Evolutionary conservation across 2,113 vertebrate species (phyloP).

Genomic region (Pygathrix nemaeus): DNA sequence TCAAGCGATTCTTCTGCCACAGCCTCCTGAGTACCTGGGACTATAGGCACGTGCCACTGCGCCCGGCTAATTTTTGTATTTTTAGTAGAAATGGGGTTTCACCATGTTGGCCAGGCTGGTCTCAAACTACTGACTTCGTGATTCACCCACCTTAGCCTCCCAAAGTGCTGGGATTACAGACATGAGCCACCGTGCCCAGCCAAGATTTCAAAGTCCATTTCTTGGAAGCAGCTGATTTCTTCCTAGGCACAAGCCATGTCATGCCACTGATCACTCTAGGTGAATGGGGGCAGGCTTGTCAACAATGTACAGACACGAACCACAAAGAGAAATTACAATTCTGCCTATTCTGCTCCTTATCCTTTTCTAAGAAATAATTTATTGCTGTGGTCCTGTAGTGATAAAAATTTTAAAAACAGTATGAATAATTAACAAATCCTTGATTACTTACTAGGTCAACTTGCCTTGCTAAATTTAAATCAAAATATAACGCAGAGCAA

Average conservation of each 20-base stretch:
- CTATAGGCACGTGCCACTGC: too few relatives aligned
- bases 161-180: too few relatives aligned
- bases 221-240: not conserved
- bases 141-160: too few relatives aligned
- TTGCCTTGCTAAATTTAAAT: slow-evolving; percentile 56
- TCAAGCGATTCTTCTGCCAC: too few relatives aligned
- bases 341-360: not conserved
- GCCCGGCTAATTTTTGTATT: too few relatives aligned
- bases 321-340: not conserved
- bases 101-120: too few relatives aligned
- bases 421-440: slow-evolving; percentile 50
- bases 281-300: too few relatives aligned
- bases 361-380: slow-evolving; percentile 11
- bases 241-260: not conserved
- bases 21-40: too few relatives aligned
- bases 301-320: too few relatives aligned
- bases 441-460: slow-evolving; percentile 59
- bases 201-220: not conserved
- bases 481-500: slow-evolving; percentile 21
- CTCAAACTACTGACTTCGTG: too few relatives aligned
- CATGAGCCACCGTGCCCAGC: too few relatives aligned
- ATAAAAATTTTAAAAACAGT: slow-evolving; percentile 57
- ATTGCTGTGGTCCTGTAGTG: not conserved
- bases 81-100: too few relatives aligned
- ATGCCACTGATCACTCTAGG: not conserved